A percentile compares a stretch with the other conserved stretches of the same genome.
Evolutionary conservation across 1,140 invertebrate species (phyloP).

Genomic region (Hyles euphorbiae): DNA sequence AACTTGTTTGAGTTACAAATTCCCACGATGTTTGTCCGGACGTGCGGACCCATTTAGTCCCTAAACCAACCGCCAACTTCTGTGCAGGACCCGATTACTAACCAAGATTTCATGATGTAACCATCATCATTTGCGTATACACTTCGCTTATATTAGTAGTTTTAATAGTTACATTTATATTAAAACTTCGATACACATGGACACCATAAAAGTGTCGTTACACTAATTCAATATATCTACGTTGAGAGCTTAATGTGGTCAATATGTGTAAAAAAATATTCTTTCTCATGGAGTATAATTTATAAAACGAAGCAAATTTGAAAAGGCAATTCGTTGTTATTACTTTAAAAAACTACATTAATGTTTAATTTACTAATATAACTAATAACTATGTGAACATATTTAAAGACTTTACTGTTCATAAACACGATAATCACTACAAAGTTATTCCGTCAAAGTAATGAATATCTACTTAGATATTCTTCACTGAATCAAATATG

Average conservation of each 20-base stretch:
- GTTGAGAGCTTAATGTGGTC: too few species aligned
- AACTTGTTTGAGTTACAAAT: constrained; percentile 68
- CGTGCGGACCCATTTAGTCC: constrained; percentile 63
- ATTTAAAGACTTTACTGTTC: not conserved
- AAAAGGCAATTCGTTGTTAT: too few species aligned
- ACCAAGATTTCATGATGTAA: constrained; percentile 36
- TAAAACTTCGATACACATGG: too few species aligned
- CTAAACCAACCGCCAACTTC: constrained; percentile 58
- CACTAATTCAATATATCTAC: too few species aligned
- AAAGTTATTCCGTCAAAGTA: constrained; percentile 9
- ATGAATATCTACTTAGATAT: constrained; percentile 1
- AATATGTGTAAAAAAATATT: too few species aligned
- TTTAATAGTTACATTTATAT: not conserved
- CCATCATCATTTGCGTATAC: constrained; percentile 12
- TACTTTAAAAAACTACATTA: too few species aligned
- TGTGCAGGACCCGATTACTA: constrained; percentile 42
- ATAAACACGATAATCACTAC: not conserved
- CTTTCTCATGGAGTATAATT: too few species aligned
- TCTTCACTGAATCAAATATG: constrained; percentile 14
- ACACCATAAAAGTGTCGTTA: too few species aligned
- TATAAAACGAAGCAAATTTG: too few species aligned
- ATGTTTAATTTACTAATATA: not conserved
- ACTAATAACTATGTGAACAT: not conserved
- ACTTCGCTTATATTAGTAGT: constrained; percentile 2
- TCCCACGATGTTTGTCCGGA: constrained; percentile 65